phyloP scores from a whole-genome alignment of 2,797 vertebrate genomes.

The Eremophila alpestris region DNA sequence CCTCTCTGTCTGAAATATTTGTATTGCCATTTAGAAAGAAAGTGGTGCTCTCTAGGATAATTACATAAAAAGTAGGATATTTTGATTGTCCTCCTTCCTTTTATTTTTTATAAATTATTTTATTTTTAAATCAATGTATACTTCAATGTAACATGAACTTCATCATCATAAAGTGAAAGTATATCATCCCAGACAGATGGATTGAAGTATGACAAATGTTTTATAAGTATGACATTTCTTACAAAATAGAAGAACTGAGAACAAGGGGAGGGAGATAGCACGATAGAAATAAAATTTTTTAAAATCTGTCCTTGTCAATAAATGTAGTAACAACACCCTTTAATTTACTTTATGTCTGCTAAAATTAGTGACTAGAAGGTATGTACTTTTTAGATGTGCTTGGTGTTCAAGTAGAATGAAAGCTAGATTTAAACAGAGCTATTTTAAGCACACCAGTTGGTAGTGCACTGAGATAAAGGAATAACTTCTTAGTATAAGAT shows the following conservation, averaged over 20 bases:
- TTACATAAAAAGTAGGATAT: neutral
- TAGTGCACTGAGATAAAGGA: neutral
- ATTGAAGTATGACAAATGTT: neutral
- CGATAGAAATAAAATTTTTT: neutral
- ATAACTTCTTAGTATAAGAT: neutral
- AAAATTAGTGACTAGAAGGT: neutral
- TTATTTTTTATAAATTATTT: too few relatives aligned
- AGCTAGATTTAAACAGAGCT: neutral
- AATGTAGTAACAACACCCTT: neutral
- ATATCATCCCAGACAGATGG: neutral
- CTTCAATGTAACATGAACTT: neutral
- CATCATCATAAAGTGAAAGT: neutral
- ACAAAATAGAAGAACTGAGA: neutral
- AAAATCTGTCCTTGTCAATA: neutral
- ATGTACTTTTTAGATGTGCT: neutral
- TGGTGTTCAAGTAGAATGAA: neutral
- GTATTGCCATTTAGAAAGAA: neutral
- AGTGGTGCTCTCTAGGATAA: neutral
- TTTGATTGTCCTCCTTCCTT: neutral
- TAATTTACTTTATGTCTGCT: neutral
- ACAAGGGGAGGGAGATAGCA: neutral
- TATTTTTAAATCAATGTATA: neutral
- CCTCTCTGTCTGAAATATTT: neutral
- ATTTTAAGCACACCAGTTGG: neutral
- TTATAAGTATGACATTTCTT: neutral